These are phyloP conservation scores for Pristiophorus japonicus DNA, from an alignment of 2,113 vertebrate genomes.

Conservation along the genomic window DNA sequence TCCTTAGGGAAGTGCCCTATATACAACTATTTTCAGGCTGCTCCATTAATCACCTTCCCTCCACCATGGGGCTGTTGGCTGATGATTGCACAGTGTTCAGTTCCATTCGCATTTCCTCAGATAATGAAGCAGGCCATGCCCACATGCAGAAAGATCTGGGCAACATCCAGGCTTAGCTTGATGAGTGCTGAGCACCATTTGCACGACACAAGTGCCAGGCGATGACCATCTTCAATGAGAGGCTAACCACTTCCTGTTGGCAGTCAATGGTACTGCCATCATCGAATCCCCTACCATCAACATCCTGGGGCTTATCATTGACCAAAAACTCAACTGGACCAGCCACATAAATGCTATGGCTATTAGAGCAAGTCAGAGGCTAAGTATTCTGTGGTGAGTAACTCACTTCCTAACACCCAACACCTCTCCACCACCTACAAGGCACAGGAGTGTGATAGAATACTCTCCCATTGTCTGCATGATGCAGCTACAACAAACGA, in stretches of 20 bases:
- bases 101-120: too few relatives aligned
- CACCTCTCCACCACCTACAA: too few relatives aligned
- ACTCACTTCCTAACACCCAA: not conserved
- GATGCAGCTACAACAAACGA: not conserved
- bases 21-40: not conserved
- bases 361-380: not conserved
- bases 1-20: not conserved
- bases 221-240: not conserved
- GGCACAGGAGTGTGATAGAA: not conserved
- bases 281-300: not conserved
- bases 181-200: not conserved
- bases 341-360: not conserved
- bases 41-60: not conserved
- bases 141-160: not conserved
- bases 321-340: not conserved
- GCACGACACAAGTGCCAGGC: not conserved
- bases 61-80: not conserved
- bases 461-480: not conserved
- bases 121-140: too few relatives aligned
- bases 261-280: not conserved
- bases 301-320: not conserved
- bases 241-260: not conserved
- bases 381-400: not conserved
- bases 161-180: not conserved
- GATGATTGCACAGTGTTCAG: too few relatives aligned